phyloP scores from a whole-genome alignment of 2,797 vertebrate genomes.

The Heteromormyrus szaboi region DNA sequence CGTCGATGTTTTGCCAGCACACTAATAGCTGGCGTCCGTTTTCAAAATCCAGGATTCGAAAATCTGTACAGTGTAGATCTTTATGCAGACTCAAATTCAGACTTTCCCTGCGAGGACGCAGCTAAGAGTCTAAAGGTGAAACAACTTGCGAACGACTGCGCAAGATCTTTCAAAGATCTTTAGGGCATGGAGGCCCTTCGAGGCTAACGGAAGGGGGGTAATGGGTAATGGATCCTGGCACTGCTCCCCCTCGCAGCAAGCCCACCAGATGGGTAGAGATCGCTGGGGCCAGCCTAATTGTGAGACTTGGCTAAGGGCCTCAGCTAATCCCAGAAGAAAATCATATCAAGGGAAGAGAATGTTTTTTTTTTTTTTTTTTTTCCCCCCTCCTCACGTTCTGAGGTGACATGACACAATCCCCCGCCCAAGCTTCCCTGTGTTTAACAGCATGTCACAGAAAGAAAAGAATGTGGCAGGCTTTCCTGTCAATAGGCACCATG shows the following conservation, averaged over 20 bases:
- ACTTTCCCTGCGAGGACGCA: background rate
- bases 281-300: slow-evolving; percentile 25
- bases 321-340: slow-evolving; percentile 31
- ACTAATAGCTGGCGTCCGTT: background rate
- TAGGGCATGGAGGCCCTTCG: background rate
- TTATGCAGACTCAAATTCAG: background rate
- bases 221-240: background rate
- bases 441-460: background rate
- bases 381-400: slow-evolving; percentile 15
- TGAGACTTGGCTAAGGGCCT: slow-evolving; percentile 37
- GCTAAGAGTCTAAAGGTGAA: background rate
- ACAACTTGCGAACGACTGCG: background rate
- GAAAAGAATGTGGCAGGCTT: background rate
- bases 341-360: slow-evolving; percentile 33
- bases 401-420: slow-evolving; percentile 25
- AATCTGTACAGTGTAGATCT: background rate
- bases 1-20: background rate
- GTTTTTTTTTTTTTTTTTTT: background rate
- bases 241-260: slow-evolving; percentile 19
- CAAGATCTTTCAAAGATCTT: background rate
- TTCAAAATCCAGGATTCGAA: background rate
- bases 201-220: background rate
- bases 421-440: background rate
- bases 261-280: slow-evolving; percentile 40
- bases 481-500: background rate